Conservation (phyloP, 2,113 vertebrate species). For the cattle (Bos taurus) region ARS-UCD2.0 NC_037336.1:41210501-41211000, state of each 20-base stretch:
- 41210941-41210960: slow-evolving; percentile 89
- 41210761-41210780: not conserved
- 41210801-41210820: not conserved
- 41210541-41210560: slow-evolving; percentile 82
- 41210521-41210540: slow-evolving; percentile 86
- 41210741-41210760: not conserved
- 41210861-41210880: not conserved
- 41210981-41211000: slow-evolving; percentile 87
- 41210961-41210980: slow-evolving; percentile 79
- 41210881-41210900: not conserved
- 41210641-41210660: slow-evolving; percentile 57
- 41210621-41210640: slow-evolving; percentile 84
- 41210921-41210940: slow-evolving; percentile 34
- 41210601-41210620: slow-evolving; percentile 84
- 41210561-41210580: slow-evolving; percentile 91
- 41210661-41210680: not conserved
- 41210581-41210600: slow-evolving; percentile 86
- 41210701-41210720: not conserved
- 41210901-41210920: not conserved
- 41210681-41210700: not conserved
- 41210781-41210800: not conserved
- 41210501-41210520: slow-evolving; percentile 74
- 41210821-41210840: not conserved
- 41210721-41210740: not conserved
- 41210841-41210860: not conserved